phyloP scores from a whole-genome alignment of 2,888 invertebrate genomes.

The Andrena trimmerana region DNA sequence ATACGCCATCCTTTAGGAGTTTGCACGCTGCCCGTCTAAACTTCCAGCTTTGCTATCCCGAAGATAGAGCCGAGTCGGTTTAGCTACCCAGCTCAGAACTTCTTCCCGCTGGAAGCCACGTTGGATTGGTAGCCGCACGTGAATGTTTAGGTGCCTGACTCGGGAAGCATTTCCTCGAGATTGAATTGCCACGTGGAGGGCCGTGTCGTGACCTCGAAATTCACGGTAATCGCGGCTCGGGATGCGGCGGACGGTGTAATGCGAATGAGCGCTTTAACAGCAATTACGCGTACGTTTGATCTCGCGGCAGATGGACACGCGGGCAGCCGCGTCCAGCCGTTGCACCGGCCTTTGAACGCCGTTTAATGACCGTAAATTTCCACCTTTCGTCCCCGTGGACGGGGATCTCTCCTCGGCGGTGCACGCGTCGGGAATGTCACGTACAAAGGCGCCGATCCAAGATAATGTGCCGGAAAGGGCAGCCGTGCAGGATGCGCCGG shows the following conservation, averaged over 20 bases:
- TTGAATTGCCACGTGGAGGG: slow-evolving; percentile 38
- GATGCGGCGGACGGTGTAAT: slow-evolving; percentile 50
- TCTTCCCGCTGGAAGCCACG: neutral
- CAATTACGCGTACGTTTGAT: slow-evolving; percentile 59
- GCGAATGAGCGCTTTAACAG: slow-evolving; percentile 58
- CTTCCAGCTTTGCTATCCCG: neutral
- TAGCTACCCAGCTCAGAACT: neutral
- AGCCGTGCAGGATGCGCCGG: slow-evolving; percentile 38
- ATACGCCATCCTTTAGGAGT: neutral
- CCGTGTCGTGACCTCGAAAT: slow-evolving; percentile 35
- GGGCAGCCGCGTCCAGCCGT: slow-evolving; percentile 19
- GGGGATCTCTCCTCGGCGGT: slow-evolving; percentile 22
- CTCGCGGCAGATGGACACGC: slow-evolving; percentile 57
- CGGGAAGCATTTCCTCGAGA: slow-evolving; percentile 11
- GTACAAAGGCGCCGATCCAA: slow-evolving; percentile 60
- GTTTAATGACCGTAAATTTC: slow-evolving; percentile 65
- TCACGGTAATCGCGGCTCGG: slow-evolving; percentile 52
- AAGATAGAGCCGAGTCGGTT: neutral
- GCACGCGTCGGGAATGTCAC: slow-evolving; percentile 60
- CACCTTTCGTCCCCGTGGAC: slow-evolving; percentile 47
- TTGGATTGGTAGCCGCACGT: neutral
- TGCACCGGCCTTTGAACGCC: slow-evolving; percentile 31
- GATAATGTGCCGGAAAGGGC: slow-evolving; percentile 63
- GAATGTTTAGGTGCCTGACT: neutral
- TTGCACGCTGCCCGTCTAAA: neutral